Base-by-base conservation (phyloP, 1,140 invertebrate species). In the Musca vetustissima region DNA sequence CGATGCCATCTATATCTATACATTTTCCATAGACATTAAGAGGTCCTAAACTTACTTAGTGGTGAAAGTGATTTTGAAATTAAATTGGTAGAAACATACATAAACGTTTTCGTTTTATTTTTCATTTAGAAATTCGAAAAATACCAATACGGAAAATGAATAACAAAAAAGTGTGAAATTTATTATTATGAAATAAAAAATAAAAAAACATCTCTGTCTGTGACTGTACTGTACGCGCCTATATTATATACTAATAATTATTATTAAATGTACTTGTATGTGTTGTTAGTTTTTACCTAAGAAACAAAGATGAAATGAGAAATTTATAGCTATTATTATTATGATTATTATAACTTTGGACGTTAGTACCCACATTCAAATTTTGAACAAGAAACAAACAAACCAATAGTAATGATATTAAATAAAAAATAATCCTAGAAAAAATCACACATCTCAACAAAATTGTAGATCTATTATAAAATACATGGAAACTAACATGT, bases 141-240 rank as follows among this genome's bases (percentile, higher is more conserved):
- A 15, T 1, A 28, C 28, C 36, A 43, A 57, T 28, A 57, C 21
- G 2, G 24, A 53, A 53, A 52, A 21, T 19, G 21, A 11, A 21
- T 52, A 22, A 52, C 21, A 52, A 52, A n/a, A n/a, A 52, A 19
- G 17, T 52, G 14, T 19, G 49, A 22, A 7, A 19, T 52, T 19
- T 52, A 52, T 21, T 52, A 19, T 52, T 52, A 19, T 21, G 4
- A 52, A 52, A 52, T 21, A 21, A 52, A 52, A 11, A 52, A 52
- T 9, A 55, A 25, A 6, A 24, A 25, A 55, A 55, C 53, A 43
- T 61, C 57, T 61, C 57, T 61, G 57, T 61, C 57, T 61, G 57
- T 61, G 57, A 61, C 57, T 61, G 57, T 59, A 59, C 55, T 59
- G 55, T 61, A 61, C 57, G 57, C 57, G 57, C 57, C 57, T 61